Base-by-base conservation (phyloP, 1,140 invertebrate genomes). In the Lepidostoma basale region DNA sequence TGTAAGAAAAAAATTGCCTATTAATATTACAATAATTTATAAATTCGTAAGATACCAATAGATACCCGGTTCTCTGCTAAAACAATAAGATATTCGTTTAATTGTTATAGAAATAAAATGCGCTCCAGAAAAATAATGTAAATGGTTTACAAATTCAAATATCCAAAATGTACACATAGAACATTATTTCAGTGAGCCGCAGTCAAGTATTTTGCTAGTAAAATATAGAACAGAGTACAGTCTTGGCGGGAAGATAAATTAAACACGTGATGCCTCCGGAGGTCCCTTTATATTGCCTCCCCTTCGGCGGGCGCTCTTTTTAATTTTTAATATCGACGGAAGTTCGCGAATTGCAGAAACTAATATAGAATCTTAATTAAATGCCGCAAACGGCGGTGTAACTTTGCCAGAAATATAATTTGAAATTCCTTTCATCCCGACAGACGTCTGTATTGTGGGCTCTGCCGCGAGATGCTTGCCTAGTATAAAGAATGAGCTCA, bases 311-410 rank as follows among this genome's bases (percentile, higher is more conserved):
- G 63, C 62, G 59, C 58, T 63, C 62, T 69, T 69, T 56, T 64
- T 72, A 72, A 72, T 72, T 72, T 72, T 72, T 72, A 72, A 72
- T 72, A 72, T 72, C 66, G 70, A 66, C 20, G 23, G 36, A 62
- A 70, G 33, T 69, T 69, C 49, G 62, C 70, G 66, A 63, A 72
- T 72, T 72, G 70, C 70, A 67, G 70, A 72, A 72, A 72, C 70
- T 72, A 72, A 72, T 72, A 72, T 72, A 72, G 68, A 69, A 73
- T 67, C 70, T 73, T 73, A 73, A 73, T 73, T 73, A 73, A 73
- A 73, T 73, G 67, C 70, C 70, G 67, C 70, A 73, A 73, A 73
- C 56, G 70, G 70, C 67, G 59, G 58, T 69, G 70, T 69, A 67
- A 73, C 70, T 69, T 56, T 22, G 67, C 22, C n/a, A 54, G 40